Evolutionary conservation across 1,140 invertebrate genomes (phyloP), one percentile per base, ranked within the genome.

Genomic region (Radopholus similis): DNA sequence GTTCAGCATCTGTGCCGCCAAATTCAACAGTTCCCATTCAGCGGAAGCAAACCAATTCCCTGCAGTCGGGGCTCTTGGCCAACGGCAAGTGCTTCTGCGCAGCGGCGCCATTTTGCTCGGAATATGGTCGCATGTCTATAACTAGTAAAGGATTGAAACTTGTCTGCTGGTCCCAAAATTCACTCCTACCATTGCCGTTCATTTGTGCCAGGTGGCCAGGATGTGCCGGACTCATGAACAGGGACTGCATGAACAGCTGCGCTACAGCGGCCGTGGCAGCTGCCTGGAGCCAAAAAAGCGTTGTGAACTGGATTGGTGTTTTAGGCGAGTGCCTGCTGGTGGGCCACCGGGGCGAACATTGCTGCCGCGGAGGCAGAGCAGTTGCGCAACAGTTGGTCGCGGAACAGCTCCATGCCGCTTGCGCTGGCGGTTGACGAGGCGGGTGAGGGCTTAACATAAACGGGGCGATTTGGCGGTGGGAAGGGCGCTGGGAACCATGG

Each of bases 61-160:
- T 11, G 66, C 47, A 68, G 32, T 68, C 68, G 13, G 66, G 66
- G 21, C 66, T 68, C 30, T 68, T 72, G 30, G 66, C 68, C 38
- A 49, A 47, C 18, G 66, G 66, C 40, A 68, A 72, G 35, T 58
- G 51, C 18, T 38, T 62, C 9, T 23, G 55, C 35, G 55, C 26
- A 49, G 32, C 9, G 15, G n/a, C 47, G 23, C 47, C 21, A 26
- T 28, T 28, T 51, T 13, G 9, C 8, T 23, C 47, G 47, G 47
- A 51, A 15, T 21, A 51, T 51, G 23, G 18, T 21, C 3, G n/a
- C 18, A 13, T 5, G 47, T 28, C 47, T 51, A 23, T 26, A 21
- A 6, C n/a, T n/a, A n/a, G n/a, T n/a, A n/a, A 47, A 47, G 23
- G n/a, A 5, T 5, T 47, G n/a, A 8, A 47, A 47, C 13, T 8